Conservation (phyloP, 2,888 invertebrate species). For the Heteromyza rotundicornis region DNA sequence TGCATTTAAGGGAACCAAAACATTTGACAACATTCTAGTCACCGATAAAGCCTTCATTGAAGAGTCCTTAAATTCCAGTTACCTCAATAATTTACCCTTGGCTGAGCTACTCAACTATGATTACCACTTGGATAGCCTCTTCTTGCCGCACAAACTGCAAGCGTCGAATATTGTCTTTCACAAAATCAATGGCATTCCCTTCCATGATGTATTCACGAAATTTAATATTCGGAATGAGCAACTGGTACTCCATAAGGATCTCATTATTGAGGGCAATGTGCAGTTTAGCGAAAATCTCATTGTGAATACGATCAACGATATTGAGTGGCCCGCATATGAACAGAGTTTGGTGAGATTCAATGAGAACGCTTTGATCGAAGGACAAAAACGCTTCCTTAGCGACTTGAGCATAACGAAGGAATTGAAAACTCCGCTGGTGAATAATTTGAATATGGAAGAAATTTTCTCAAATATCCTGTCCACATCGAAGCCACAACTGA, state of each 20-base stretch:
- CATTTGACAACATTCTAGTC: constrained; percentile 42
- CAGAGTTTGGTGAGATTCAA: constrained; percentile 37
- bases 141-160: constrained; percentile 33
- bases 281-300: constrained; percentile 41
- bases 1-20: constrained; percentile 39
- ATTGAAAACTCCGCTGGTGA: constrained; percentile 37
- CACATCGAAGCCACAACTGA: constrained; percentile 43
- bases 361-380: constrained; percentile 40
- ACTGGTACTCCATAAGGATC: constrained; percentile 49
- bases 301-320: constrained; percentile 42
- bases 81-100: constrained; percentile 40
- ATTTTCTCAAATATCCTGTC: constrained; percentile 45
- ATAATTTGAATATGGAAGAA: constrained; percentile 36
- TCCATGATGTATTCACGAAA: constrained; percentile 44
- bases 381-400: constrained; percentile 39
- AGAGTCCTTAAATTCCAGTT: constrained; percentile 28
- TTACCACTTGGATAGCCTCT: constrained; percentile 41
- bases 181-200: constrained; percentile 48
- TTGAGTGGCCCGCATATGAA: constrained; percentile 45
- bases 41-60: constrained; percentile 28
- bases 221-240: constrained; percentile 28
- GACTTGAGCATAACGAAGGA: constrained; percentile 40
- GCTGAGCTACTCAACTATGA: constrained; percentile 36
- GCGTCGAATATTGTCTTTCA: constrained; percentile 42
- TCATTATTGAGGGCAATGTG: constrained; percentile 51